Base-by-base conservation (phyloP, 2,888 invertebrate genomes). In the Scaptomyza caliginosa region DNA sequence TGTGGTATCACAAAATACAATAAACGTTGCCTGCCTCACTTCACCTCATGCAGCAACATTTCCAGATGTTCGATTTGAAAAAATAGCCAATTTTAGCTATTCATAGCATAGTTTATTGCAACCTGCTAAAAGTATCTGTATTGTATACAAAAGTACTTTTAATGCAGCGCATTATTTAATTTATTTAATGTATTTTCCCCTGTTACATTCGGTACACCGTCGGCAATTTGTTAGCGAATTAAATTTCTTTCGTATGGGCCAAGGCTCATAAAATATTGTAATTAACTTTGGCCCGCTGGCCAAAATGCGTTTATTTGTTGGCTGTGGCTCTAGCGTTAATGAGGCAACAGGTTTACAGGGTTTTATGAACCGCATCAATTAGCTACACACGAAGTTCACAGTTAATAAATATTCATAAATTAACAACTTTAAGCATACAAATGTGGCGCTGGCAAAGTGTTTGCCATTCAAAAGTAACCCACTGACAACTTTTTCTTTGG, bases 341-440 rank as follows among this genome's bases (percentile, higher is more conserved):
- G 79, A 70, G 83, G 84, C 85, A 82, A 82, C 81, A 85, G 86
- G 85, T 82, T 67, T 16, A 59, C 51, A 21, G 24, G 11, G 34
- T 65, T 63, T 60, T 64, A 55, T 49, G 58, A 60, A 43, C 36
- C 49, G 23, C 64, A 64, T 13, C 64, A 71, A 72, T 74, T 62
- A 57, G 36, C 21, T 38, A 32, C 40, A 34, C 23, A 16, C 48
- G 28, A 36, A 73, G 58, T 67, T 76, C 58, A 36, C 67, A 77
- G 57, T 63, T 85, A 78, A 81, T 82, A 84, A 78, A 81, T 81
- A 85, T 71, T 71, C 85, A 85, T 85, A 69, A 76, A 78, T 63
- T 36, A 62, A 54, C 16, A 62, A 39, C 49, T 68, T 65, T 56
- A 57, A 38, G 13, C 38, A 23, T 26, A n/a, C 19, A 40, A 57